Percentiles rank a stretch among this genome's conserved stretches.
Evolutionary conservation across 2,113 vertebrate species (phyloP).

Genomic region (Epinephelus cyanopodus): DNA sequence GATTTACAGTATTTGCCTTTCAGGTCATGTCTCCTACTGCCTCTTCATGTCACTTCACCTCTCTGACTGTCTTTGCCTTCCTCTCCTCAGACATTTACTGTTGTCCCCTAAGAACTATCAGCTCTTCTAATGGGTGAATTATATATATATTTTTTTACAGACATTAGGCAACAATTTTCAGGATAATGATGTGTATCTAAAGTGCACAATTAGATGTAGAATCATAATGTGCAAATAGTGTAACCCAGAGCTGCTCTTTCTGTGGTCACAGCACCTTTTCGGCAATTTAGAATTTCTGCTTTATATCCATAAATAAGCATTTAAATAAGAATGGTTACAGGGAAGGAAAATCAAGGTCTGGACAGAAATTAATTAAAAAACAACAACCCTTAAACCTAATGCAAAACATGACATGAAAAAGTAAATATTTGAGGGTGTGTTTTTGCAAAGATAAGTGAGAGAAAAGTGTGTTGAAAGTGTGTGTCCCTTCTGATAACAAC

Average conservation of each 20-base stretch:
- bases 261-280: neutral
- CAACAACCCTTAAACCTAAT: neutral
- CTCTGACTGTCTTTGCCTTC: neutral
- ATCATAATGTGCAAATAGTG: neutral
- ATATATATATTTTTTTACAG: neutral
- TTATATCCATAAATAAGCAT: neutral
- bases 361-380: neutral
- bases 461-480: neutral
- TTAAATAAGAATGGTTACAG: neutral
- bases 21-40: neutral
- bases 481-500: neutral
- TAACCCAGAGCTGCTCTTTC: neutral
- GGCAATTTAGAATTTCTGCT: neutral
- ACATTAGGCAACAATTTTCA: neutral
- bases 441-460: neutral
- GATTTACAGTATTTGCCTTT: neutral
- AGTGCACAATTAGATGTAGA: neutral
- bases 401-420: neutral
- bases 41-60: neutral
- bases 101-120: neutral
- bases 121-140: neutral
- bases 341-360: neutral
- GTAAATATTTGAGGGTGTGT: neutral
- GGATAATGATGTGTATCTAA: neutral
- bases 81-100: neutral